These are phyloP conservation scores for Drosophila falleni DNA, from an alignment of 2,888 invertebrate species.

Conservation along the genomic window DNA sequence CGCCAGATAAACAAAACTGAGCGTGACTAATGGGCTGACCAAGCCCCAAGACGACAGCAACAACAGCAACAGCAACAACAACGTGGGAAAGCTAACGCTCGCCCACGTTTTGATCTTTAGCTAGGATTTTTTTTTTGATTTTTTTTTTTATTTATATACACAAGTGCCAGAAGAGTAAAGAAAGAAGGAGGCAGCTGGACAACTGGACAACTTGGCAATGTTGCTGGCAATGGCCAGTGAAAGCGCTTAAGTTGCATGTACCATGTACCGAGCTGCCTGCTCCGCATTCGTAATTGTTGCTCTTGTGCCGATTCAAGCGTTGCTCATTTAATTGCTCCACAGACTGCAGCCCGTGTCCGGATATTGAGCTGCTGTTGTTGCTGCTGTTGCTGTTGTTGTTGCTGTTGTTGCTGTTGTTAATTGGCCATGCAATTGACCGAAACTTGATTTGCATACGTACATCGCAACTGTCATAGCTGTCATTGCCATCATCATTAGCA, in stretches of 20 bases:
- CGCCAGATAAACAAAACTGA: constrained; percentile 52
- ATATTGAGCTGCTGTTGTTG: constrained; percentile 57
- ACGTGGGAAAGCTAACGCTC: constrained; percentile 57
- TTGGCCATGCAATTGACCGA: constrained; percentile 68
- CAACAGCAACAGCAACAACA: constrained; percentile 35
- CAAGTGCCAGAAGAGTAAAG: constrained; percentile 3
- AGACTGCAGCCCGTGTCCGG: constrained; percentile 50
- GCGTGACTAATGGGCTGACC: constrained; percentile 68
- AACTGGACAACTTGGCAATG: constrained; percentile 7
- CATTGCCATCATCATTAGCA: constrained; percentile 63
- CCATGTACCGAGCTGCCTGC: constrained; percentile 62
- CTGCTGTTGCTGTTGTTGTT: constrained; percentile 8
- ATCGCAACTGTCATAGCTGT: constrained; percentile 52
- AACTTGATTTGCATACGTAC: constrained; percentile 57
- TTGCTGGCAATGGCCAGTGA: constrained; percentile 49
- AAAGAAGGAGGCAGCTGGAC: background rate
- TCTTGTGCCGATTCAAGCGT: constrained; percentile 64
- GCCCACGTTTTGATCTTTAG: constrained; percentile 56
- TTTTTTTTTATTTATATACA: background rate
- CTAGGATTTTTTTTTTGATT: constrained; percentile 42
- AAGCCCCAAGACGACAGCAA: constrained; percentile 49
- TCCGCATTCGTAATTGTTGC: constrained; percentile 77
- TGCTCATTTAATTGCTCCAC: constrained; percentile 63
- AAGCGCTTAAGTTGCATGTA: constrained; percentile 52
- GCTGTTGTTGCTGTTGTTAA: constrained; percentile 39